These are phyloP conservation scores for Coregonus suidteri DNA, from an alignment of 2,797 vertebrate species.

Conservation along the genomic window DNA sequence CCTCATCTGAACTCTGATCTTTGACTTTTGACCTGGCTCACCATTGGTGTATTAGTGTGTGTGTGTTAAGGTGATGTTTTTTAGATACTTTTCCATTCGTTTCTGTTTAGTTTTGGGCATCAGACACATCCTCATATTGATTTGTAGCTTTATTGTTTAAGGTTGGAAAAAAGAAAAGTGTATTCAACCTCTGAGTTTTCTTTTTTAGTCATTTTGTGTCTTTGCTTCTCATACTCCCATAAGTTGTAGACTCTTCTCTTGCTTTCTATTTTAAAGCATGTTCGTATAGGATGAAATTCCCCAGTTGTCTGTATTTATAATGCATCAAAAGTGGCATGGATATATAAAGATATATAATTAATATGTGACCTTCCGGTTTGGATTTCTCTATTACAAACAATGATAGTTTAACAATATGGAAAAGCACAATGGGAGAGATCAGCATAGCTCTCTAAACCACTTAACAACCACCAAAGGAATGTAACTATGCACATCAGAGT, in stretches of 20 bases:
- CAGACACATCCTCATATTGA: neutral
- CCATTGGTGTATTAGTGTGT: slow-evolving; percentile 64
- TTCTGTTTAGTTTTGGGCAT: slow-evolving; percentile 27
- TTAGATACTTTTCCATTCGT: slow-evolving; percentile 63
- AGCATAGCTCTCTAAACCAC: slow-evolving; percentile 4
- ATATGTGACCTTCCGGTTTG: slow-evolving; percentile 35
- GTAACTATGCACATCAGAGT: slow-evolving; percentile 5
- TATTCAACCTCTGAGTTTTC: neutral
- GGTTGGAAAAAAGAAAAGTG: slow-evolving; percentile 27
- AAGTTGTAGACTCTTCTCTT: slow-evolving; percentile 43
- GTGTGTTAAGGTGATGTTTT: slow-evolving; percentile 58
- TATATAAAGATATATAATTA: slow-evolving; percentile 54
- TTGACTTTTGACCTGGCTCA: slow-evolving; percentile 49
- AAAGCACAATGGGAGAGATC: slow-evolving; percentile 49
- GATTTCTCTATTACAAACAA: slow-evolving; percentile 26
- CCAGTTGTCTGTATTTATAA: slow-evolving; percentile 55
- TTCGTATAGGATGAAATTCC: slow-evolving; percentile 41
- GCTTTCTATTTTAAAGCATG: slow-evolving; percentile 65
- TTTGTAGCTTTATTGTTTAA: slow-evolving; percentile 42
- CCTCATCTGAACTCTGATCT: slow-evolving; percentile 65
- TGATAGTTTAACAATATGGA: slow-evolving; percentile 21
- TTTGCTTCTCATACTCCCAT: slow-evolving; percentile 43
- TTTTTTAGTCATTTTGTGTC: slow-evolving; percentile 28
- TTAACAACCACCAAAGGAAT: slow-evolving; percentile 17
- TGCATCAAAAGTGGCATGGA: slow-evolving; percentile 63